phyloP scores from a whole-genome alignment of 1,140 invertebrate species.

The Bathynomus jamesi region DNA sequence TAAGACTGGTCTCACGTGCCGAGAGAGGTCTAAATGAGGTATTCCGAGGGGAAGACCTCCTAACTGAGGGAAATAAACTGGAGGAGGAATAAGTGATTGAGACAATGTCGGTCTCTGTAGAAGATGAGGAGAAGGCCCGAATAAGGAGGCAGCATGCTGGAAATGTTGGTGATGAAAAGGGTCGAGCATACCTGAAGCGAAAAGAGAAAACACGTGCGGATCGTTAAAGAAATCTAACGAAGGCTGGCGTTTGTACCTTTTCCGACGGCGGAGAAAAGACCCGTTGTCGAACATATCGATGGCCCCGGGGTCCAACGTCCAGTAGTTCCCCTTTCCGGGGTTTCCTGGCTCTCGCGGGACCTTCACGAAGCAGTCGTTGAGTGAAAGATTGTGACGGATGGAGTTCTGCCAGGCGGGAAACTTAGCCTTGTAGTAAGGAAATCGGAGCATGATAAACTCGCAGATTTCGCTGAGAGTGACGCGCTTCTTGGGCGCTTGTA shows the following conservation, averaged over 20 bases:
- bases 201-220: constrained; percentile 36
- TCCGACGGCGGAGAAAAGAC: constrained; percentile 86
- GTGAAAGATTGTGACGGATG: constrained; percentile 90
- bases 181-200: constrained; percentile 28
- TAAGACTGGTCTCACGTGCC: constrained; percentile 28
- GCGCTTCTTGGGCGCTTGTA: constrained; percentile 93
- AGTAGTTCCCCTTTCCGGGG: constrained; percentile 98
- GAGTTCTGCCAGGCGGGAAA: constrained; percentile 96
- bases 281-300: constrained; percentile 99
- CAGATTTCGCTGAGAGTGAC: constrained; percentile 94
- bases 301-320: constrained; percentile 92
- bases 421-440: constrained; percentile 92
- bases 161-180: constrained; percentile 38
- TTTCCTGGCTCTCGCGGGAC: constrained; percentile 96
- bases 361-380: constrained; percentile 99
- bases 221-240: constrained; percentile 42
- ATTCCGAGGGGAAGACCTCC: constrained; percentile 37
- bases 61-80: constrained; percentile 45
- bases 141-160: constrained; percentile 31
- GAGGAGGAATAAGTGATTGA: constrained; percentile 43
- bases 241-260: constrained; percentile 84
- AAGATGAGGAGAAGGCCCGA: constrained; percentile 34
- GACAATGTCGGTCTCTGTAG: constrained; percentile 36
- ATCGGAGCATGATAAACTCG: constrained; percentile 97
- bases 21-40: constrained; percentile 33